Base-by-base conservation (phyloP, 2,797 vertebrate genomes). In the Carduelis carduelis region DNA sequence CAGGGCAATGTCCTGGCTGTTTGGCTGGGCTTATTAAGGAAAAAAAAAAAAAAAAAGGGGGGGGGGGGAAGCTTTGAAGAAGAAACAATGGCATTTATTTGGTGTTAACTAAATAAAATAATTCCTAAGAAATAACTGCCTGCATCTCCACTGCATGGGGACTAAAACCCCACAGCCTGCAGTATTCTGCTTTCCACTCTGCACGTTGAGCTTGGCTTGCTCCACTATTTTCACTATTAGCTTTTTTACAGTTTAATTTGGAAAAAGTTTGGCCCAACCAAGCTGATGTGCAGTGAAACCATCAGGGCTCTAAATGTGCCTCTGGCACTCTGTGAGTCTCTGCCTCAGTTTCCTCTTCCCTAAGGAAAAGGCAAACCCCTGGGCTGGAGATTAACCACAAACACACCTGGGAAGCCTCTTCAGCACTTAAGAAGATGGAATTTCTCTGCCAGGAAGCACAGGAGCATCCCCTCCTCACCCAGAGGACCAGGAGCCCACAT, bases 281-380 rank as follows among this genome's bases (percentile, higher is more conserved):
- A 37, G 26, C 24, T 59, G 57, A 37, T 7, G 15, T 34, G 20
- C 34, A 39, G 24, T 28, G 28, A 70, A 43, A 53, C 23, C 28
- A n/a, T 1, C 34, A 22, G 63, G 55, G 34, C 14, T 82, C 20
- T 30, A 23, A 53, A 35, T 2, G 22, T 56, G 23, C 41, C 44
- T 20, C 71, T 24, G 68, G 55, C 19, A 18, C 50, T 23, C 55
- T 6, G 4, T 2, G 27, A 66, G 41, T 22, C 27, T 80, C 35
- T 53, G 56, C 85, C 57, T 95, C 76, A 69, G 65, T 85, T 81
- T 81, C 74, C 26, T 71, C 59, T 90, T 64, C 34, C 50, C 59
- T 27, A 47, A 91, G 53, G 57, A 11, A 76, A 86, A 93, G 44
- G 14, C 43, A 55, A 72, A 53, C 9, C 10, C 18, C 13, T 0